These are phyloP conservation scores for Eospalax fontanierii DNA, from an alignment of 2,797 vertebrate species.

Conservation along the genomic window DNA sequence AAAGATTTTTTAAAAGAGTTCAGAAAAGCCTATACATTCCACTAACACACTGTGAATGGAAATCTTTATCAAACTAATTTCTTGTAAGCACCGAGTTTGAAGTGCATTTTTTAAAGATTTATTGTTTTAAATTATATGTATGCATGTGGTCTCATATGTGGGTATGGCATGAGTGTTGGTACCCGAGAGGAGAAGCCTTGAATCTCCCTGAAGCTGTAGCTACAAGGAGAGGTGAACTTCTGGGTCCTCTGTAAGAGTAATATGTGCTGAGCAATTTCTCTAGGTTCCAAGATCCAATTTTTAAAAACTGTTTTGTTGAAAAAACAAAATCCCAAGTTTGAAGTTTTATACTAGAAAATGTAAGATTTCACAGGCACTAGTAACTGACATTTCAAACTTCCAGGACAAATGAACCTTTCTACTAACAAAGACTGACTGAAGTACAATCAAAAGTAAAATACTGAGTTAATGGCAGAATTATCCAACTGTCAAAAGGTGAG, in stretches of 20 bases:
- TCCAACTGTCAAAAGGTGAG: background rate
- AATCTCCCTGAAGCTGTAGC: too few relatives aligned
- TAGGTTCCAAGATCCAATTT: too few relatives aligned
- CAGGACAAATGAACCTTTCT: conserved; percentile 21
- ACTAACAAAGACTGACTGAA: conserved; percentile 39
- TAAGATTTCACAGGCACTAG: background rate
- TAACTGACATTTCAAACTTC: conserved; percentile 37
- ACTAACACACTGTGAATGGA: background rate
- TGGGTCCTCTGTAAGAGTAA: too few relatives aligned
- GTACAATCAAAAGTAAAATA: conserved; percentile 26
- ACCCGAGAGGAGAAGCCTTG: too few relatives aligned
- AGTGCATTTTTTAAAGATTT: background rate
- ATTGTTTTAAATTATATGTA: background rate
- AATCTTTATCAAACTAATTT: background rate
- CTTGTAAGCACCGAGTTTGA: background rate
- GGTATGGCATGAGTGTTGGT: too few relatives aligned
- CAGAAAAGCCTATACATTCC: conserved; percentile 31
- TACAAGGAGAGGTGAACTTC: too few relatives aligned
- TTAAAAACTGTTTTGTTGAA: background rate
- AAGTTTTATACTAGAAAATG: conserved; percentile 64
- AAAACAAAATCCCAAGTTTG: conserved; percentile 40
- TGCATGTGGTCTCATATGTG: too few relatives aligned
- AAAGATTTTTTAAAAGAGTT: too few relatives aligned
- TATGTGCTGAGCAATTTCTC: too few relatives aligned
- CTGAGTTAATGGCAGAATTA: background rate